phyloP scores from a whole-genome alignment of 1,140 invertebrate genomes.

The Arctopsyche grandis region DNA sequence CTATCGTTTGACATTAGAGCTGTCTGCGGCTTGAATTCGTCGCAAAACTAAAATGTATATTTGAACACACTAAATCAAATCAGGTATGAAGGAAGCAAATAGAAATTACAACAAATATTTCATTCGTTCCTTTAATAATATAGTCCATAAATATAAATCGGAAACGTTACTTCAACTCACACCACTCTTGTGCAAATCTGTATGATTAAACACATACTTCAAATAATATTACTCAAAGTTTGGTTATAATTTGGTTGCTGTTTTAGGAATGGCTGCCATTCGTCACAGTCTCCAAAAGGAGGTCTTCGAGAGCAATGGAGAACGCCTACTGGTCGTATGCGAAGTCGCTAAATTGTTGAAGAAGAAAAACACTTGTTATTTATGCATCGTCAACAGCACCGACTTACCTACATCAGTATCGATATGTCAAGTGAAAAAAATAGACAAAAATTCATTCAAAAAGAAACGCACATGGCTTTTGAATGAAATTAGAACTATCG shows the following conservation, averaged over 20 bases:
- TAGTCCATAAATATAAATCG: too few species aligned
- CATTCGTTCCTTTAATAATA: too few species aligned
- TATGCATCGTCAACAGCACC: slow-evolving; percentile 80
- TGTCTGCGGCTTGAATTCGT: not conserved
- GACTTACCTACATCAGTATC: slow-evolving; percentile 77
- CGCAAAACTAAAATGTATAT: not conserved
- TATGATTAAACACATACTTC: too few species aligned
- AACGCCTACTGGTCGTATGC: slow-evolving; percentile 82
- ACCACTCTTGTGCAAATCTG: too few species aligned
- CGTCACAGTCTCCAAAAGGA: slow-evolving; percentile 82
- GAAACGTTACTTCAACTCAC: too few species aligned
- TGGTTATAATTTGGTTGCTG: too few species aligned
- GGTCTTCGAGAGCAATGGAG: slow-evolving; percentile 81
- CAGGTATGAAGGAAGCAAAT: not conserved
- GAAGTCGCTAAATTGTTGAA: slow-evolving; percentile 80
- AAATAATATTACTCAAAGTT: too few species aligned
- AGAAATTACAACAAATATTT: too few species aligned
- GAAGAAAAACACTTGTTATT: slow-evolving; percentile 82
- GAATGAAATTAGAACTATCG: slow-evolving; percentile 79
- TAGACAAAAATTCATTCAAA: slow-evolving; percentile 83
- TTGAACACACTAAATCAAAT: not conserved
- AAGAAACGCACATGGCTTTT: slow-evolving; percentile 84
- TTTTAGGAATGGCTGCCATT: slow-evolving; percentile 69
- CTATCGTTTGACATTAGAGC: slow-evolving; percentile 10
- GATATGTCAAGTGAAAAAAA: slow-evolving; percentile 85